Evolutionary conservation across 2,113 vertebrate genomes (phyloP).

Genomic region (Nesoenas mayeri): DNA sequence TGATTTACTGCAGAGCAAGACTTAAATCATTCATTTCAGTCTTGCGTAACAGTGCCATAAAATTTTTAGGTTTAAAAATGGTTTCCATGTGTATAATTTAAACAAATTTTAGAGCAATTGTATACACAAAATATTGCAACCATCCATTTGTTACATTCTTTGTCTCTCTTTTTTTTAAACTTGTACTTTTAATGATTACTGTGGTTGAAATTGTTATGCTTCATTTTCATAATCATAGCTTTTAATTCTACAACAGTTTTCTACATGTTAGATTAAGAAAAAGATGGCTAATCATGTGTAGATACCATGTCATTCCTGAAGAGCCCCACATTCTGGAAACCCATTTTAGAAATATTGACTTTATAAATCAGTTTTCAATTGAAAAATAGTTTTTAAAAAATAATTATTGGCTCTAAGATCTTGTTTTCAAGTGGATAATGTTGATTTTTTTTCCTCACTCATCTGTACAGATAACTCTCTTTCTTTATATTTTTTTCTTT

Average conservation of each 20-base stretch:
- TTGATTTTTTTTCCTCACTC: slow-evolving; percentile 14
- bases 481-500: slow-evolving; percentile 6
- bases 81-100: slow-evolving; percentile 99
- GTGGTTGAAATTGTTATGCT: slow-evolving; percentile 80
- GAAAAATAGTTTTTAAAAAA: slow-evolving; percentile 57
- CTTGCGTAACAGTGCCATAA: slow-evolving; percentile 99
- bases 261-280: slow-evolving; percentile 81
- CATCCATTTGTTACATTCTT: slow-evolving; percentile 83
- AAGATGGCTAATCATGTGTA: slow-evolving; percentile 80
- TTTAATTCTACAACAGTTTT: slow-evolving; percentile 81
- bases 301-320: slow-evolving; percentile 77
- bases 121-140: slow-evolving; percentile 84
- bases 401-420: slow-evolving; percentile 52
- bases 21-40: slow-evolving; percentile 99
- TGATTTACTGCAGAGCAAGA: slow-evolving; percentile 99
- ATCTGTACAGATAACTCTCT: slow-evolving; percentile 29
- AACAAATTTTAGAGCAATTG: slow-evolving; percentile 91
- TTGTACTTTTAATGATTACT: slow-evolving; percentile 82
- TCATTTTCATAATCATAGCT: slow-evolving; percentile 84
- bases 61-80: slow-evolving; percentile 97
- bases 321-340: slow-evolving; percentile 69
- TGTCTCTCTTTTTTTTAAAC: slow-evolving; percentile 63
- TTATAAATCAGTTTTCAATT: slow-evolving; percentile 71
- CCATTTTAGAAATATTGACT: slow-evolving; percentile 59
- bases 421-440: slow-evolving; percentile 50